A percentile compares a stretch with the other conserved stretches of the same genome.
Evolutionary conservation across 2,113 vertebrate genomes (phyloP).

Genomic region (Entosphenus tridentatus): DNA sequence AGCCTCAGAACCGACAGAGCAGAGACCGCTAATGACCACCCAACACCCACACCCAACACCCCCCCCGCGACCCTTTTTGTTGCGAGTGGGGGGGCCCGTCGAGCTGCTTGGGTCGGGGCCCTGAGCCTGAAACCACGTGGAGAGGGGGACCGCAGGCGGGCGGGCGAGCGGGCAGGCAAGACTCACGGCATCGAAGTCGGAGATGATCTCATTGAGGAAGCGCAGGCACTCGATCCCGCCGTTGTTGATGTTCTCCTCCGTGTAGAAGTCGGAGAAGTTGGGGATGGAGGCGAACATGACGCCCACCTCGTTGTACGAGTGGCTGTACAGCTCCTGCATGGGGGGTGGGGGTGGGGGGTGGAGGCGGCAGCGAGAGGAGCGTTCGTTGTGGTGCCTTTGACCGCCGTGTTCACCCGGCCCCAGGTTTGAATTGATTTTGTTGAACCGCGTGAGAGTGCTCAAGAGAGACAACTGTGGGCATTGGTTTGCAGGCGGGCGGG

Average conservation of each 20-base stretch:
- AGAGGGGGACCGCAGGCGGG: too few species aligned
- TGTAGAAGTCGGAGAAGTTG: conserved; percentile 93
- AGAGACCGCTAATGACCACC: too few species aligned
- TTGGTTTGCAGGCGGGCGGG: too few species aligned
- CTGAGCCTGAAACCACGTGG: too few species aligned
- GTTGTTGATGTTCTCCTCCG: conserved; percentile 88
- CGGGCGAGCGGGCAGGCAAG: background rate
- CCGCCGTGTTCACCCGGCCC: background rate
- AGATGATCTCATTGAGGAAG: conserved; percentile 96
- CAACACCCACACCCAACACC: too few species aligned
- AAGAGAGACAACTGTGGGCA: too few species aligned
- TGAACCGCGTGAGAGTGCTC: too few species aligned
- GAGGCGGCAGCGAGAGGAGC: background rate
- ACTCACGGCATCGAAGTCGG: conserved; percentile 78
- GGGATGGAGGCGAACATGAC: conserved; percentile 98
- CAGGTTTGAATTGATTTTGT: too few species aligned
- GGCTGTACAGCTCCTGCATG: conserved; percentile 68
- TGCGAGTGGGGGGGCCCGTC: too few species aligned
- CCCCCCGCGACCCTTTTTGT: too few species aligned
- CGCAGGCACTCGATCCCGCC: conserved; percentile 79
- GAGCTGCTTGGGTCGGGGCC: too few species aligned
- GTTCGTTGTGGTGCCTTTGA: background rate
- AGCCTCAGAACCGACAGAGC: too few species aligned
- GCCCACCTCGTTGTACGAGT: conserved; percentile 78
- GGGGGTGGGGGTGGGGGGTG: background rate